These are phyloP conservation scores for Enchytraeus crypticus DNA, from an alignment of 2,888 invertebrate species.

Conservation along the genomic window DNA sequence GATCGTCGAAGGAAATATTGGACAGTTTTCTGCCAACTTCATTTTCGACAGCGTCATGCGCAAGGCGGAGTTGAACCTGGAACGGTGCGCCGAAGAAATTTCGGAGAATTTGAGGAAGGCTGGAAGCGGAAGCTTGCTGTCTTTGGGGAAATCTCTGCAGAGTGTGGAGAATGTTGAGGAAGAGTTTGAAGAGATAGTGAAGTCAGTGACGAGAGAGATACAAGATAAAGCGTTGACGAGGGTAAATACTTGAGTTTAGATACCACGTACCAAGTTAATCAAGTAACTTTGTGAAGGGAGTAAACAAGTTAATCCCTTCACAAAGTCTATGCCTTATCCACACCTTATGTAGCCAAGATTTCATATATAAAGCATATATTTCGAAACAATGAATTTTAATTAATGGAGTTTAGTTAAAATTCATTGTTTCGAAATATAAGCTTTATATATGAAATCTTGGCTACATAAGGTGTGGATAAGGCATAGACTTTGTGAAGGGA, in stretches of 20 bases:
- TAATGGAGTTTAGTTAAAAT: no score
- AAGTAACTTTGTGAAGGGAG: no score
- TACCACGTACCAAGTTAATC: no score
- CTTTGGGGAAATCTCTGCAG: background rate
- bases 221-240: background rate
- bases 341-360: no score
- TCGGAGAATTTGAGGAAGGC: background rate
- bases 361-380: no score
- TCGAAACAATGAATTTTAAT: no score
- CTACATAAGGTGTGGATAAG: no score
- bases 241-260: background rate
- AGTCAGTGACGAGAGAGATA: background rate
- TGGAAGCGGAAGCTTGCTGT: background rate
- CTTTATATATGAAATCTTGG: no score
- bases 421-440: no score
- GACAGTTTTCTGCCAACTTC: background rate
- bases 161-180: background rate
- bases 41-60: background rate
- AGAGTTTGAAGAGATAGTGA: background rate
- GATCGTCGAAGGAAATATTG: background rate
- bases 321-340: no score
- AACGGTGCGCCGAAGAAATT: background rate
- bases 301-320: no score
- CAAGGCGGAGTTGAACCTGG: background rate
- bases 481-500: no score